A percentile compares a stretch with the other conserved stretches of the same genome.
phyloP scores from a whole-genome alignment of 2,113 vertebrate genomes.

The Lynx canadensis region DNA sequence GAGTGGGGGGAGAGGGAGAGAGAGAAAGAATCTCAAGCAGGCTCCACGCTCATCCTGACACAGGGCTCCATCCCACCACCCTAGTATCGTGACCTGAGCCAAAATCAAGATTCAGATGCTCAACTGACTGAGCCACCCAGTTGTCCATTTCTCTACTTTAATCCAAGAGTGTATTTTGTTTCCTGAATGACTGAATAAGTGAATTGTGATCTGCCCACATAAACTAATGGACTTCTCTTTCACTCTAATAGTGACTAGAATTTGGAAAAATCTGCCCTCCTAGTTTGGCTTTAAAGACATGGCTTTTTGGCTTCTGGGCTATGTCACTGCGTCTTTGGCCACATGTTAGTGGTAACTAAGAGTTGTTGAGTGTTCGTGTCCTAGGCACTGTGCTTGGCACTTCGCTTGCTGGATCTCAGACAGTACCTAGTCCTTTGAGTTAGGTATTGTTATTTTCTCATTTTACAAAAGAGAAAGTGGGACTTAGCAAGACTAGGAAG shows the following conservation, averaged over 20 bases:
- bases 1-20: too few species aligned
- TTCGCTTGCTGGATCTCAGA: neutral
- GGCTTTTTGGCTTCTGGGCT: neutral
- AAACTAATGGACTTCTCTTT: neutral
- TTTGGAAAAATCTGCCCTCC: neutral
- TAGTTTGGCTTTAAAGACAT: neutral
- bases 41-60: too few species aligned
- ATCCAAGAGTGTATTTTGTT: neutral
- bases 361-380: neutral
- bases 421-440: neutral
- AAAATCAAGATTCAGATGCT: too few species aligned
- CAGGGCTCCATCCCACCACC: too few species aligned
- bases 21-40: too few species aligned
- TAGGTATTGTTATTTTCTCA: neutral
- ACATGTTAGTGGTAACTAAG: neutral
- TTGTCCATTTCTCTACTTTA: neutral
- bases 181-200: neutral
- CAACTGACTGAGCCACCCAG: too few species aligned
- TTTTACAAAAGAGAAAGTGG: constrained; percentile 32
- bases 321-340: neutral
- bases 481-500: neutral
- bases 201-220: neutral
- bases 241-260: neutral
- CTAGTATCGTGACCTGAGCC: too few species aligned
- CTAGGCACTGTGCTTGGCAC: too few species aligned